Percentiles rank a stretch among this genome's conserved stretches.
Evolutionary conservation across 2,113 vertebrate species (phyloP).

Genomic region (Copsychus sechellarum): DNA sequence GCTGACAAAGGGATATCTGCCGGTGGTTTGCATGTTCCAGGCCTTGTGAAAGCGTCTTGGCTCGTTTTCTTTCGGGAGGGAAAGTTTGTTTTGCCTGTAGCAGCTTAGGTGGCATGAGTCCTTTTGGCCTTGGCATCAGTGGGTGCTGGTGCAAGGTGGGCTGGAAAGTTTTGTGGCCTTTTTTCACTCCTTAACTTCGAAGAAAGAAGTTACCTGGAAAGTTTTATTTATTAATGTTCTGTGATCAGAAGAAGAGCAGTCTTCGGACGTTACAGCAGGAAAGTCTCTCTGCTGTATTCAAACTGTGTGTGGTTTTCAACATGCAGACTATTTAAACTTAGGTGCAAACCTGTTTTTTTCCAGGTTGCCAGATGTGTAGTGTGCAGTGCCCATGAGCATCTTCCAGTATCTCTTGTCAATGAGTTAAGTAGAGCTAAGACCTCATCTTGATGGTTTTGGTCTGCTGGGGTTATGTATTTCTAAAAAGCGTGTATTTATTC

Average conservation of each 20-base stretch:
- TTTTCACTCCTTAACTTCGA: neutral
- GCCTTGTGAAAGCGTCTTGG: neutral
- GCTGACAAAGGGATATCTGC: neutral
- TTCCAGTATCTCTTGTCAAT: neutral
- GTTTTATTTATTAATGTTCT: neutral
- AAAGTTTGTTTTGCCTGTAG: neutral
- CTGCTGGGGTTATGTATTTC: neutral
- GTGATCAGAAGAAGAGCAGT: neutral
- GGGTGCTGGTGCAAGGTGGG: too few species aligned
- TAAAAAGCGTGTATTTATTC: neutral
- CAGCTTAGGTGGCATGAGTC: neutral
- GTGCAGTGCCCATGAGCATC: neutral
- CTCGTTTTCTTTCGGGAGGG: neutral
- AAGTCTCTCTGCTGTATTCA: neutral
- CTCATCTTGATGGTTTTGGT: neutral
- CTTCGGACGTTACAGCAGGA: neutral
- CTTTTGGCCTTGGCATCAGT: accelerated
- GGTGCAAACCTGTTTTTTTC: neutral
- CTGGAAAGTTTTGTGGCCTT: neutral
- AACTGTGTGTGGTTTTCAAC: neutral
- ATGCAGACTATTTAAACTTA: neutral
- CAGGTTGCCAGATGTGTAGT: neutral
- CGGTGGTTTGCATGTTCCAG: accelerated
- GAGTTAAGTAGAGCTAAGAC: neutral
- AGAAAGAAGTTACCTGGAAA: neutral